Conservation (phyloP, 2,113 vertebrate species). For the Heterochromis multidens region DNA sequence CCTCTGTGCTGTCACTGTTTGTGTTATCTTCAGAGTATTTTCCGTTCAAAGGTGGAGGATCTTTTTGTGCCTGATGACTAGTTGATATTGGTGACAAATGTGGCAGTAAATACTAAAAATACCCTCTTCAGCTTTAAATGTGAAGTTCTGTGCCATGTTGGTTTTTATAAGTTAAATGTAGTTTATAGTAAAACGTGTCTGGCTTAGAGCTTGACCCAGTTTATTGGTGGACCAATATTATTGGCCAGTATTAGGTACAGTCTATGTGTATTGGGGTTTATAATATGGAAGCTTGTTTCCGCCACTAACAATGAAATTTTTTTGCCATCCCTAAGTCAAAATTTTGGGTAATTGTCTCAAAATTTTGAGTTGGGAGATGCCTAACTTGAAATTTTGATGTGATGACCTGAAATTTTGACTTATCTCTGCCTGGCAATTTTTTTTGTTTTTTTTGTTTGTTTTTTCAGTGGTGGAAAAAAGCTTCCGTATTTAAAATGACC, state of each 20-base stretch:
- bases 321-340: too few species aligned
- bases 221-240: not conserved
- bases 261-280: not conserved
- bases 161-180: not conserved
- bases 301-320: not conserved
- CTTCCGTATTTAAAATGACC: not conserved
- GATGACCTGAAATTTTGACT: not conserved
- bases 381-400: not conserved
- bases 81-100: too few species aligned
- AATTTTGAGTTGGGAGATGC: not conserved
- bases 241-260: not conserved
- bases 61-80: not conserved
- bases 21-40: not conserved
- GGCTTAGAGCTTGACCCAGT: not conserved
- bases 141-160: not conserved
- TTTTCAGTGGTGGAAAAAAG: not conserved
- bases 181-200: not conserved
- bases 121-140: not conserved
- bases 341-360: not conserved
- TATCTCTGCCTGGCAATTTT: not conserved
- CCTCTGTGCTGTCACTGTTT: not conserved
- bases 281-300: not conserved
- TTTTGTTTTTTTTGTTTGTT: too few species aligned
- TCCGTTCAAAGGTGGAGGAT: not conserved
- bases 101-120: too few species aligned